These are phyloP conservation scores for Mythimna impura DNA, from an alignment of 2,888 invertebrate species.

Conservation along the genomic window DNA sequence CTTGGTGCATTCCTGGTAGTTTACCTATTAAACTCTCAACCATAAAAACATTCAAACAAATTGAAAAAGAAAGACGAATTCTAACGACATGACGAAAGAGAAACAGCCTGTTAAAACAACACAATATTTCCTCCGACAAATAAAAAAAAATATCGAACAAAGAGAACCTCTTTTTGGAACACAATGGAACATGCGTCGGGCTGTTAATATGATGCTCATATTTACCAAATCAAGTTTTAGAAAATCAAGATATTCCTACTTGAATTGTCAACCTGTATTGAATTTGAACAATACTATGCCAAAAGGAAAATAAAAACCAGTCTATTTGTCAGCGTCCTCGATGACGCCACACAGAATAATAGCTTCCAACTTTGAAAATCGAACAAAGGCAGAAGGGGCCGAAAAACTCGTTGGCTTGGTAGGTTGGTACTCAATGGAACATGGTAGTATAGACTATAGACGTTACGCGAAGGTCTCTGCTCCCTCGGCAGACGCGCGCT, in stretches of 20 bases:
- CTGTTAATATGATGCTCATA: constrained; percentile 49
- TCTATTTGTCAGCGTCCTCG: constrained; percentile 46
- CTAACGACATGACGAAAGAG: constrained; percentile 32
- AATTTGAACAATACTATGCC: not conserved
- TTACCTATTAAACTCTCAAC: constrained; percentile 1
- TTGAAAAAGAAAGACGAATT: constrained; percentile 17
- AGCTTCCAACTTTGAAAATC: constrained; percentile 55
- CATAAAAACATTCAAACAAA: not conserved
- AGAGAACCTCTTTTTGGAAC: constrained; percentile 65
- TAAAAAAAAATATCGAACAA: constrained; percentile 58
- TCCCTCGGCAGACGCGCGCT: constrained; percentile 87
- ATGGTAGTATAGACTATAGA: constrained; percentile 63
- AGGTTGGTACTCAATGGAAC: constrained; percentile 66
- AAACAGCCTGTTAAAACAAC: constrained; percentile 60
- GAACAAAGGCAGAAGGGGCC: constrained; percentile 65
- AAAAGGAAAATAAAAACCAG: constrained; percentile 8
- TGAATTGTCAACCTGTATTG: constrained; percentile 17
- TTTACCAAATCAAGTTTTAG: constrained; percentile 35
- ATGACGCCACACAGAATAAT: constrained; percentile 63
- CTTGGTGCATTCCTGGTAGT: not conserved
- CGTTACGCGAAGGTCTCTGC: constrained; percentile 83
- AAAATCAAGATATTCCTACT: constrained; percentile 15
- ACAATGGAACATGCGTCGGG: constrained; percentile 65
- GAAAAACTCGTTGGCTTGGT: constrained; percentile 51
- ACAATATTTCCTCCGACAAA: constrained; percentile 60